These are phyloP conservation scores for Pyrgus malvae DNA, from an alignment of 2,888 invertebrate genomes.

Conservation along the genomic window DNA sequence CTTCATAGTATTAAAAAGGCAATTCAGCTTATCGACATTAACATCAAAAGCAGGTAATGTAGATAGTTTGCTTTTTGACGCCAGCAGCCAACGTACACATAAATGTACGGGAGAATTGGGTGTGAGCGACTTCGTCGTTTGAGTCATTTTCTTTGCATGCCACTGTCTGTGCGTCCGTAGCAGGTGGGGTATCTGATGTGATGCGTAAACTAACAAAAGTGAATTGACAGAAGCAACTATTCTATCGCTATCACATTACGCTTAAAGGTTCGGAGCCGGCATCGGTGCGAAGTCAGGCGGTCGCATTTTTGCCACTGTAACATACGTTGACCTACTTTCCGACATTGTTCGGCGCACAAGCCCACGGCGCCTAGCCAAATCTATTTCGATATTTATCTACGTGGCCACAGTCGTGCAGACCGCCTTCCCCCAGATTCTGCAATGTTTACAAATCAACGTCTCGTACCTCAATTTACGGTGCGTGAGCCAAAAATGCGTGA, in stretches of 20 bases:
- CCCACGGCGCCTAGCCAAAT: constrained; percentile 74
- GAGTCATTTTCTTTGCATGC: too few relatives aligned
- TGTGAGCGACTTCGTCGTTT: too few relatives aligned
- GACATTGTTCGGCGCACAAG: constrained; percentile 59
- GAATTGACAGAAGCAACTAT: too few relatives aligned
- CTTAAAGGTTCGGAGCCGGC: constrained; percentile 2
- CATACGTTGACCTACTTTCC: constrained; percentile 75
- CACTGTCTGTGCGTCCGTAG: too few relatives aligned
- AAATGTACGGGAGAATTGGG: too few relatives aligned
- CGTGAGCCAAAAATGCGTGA: constrained; percentile 3
- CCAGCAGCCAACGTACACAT: too few relatives aligned
- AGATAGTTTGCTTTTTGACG: too few relatives aligned
- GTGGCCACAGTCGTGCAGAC: constrained; percentile 50
- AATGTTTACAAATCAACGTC: constrained; percentile 41
- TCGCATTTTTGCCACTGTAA: constrained; percentile 65
- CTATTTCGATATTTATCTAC: constrained; percentile 76
- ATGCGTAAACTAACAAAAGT: too few relatives aligned
- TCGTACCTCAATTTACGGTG: constrained; percentile 3
- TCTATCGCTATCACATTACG: constrained; percentile 1
- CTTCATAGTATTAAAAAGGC: too few relatives aligned
- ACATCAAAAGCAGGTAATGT: too few relatives aligned
- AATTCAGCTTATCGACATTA: too few relatives aligned
- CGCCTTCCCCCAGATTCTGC: constrained; percentile 56
- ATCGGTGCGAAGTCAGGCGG: constrained; percentile 13
- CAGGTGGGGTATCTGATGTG: too few relatives aligned